Evolutionary conservation across 2,888 invertebrate genomes (phyloP).

Genomic region (Strigamia maritima): DNA sequence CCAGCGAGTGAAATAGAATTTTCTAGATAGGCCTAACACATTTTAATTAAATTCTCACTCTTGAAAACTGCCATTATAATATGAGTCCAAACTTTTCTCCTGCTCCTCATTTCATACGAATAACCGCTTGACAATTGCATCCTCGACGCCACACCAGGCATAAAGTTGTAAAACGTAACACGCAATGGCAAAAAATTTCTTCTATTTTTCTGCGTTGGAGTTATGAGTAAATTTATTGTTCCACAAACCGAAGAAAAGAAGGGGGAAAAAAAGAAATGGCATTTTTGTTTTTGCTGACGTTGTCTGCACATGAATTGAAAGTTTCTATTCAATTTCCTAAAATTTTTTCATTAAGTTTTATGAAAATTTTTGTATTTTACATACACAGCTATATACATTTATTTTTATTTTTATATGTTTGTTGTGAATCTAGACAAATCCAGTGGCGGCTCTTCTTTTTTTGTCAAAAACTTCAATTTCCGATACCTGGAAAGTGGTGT

Average conservation of each 20-base stretch:
- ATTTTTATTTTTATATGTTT: background rate
- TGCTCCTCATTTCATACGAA: conserved; percentile 3
- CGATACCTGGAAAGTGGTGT: conserved; percentile 10
- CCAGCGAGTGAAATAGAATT: conserved; percentile 6
- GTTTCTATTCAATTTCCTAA: background rate
- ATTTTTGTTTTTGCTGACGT: background rate
- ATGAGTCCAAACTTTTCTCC: background rate
- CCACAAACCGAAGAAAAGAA: background rate
- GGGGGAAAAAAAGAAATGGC: background rate
- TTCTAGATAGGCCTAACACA: background rate
- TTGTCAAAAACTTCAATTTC: conserved; percentile 13
- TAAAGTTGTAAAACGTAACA: background rate
- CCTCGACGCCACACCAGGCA: background rate
- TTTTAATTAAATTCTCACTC: conserved; percentile 15
- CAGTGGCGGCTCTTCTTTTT: background rate
- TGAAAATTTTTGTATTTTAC: background rate
- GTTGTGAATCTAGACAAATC: background rate
- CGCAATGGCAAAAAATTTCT: background rate
- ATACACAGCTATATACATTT: background rate
- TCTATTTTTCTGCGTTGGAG: background rate
- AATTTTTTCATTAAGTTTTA: conserved; percentile 1
- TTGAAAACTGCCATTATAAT: conserved; percentile 10
- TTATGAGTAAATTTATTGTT: conserved; percentile 5
- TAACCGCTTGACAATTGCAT: background rate
- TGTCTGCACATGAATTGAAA: background rate